A percentile compares a stretch with the other conserved stretches of the same genome.
Conservation (phyloP, 2,797 vertebrate genomes). For the Chiloscyllium punctatum region DNA sequence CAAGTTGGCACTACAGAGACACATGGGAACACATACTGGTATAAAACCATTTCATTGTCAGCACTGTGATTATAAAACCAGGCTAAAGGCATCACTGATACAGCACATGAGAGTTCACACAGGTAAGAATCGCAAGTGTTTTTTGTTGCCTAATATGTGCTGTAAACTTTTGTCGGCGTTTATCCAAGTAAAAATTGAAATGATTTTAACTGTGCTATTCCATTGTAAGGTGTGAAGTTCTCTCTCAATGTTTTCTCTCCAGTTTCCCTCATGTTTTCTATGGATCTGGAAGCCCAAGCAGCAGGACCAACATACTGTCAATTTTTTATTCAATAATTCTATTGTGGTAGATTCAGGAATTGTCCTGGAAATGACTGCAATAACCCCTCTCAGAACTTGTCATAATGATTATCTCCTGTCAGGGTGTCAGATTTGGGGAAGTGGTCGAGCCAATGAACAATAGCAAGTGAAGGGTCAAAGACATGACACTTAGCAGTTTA, state of each 20-base stretch:
- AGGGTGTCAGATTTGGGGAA: neutral
- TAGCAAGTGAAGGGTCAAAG: neutral
- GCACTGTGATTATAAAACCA: slow-evolving; percentile 53
- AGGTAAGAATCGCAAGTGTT: slow-evolving; percentile 45
- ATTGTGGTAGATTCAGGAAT: neutral
- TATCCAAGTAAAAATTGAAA: neutral
- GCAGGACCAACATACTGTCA: neutral
- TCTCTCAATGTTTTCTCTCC: neutral
- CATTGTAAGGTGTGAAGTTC: neutral
- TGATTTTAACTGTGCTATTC: neutral
- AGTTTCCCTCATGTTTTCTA: neutral
- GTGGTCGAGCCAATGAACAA: neutral
- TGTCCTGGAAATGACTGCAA: neutral
- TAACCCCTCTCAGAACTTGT: neutral
- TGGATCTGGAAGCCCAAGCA: neutral
- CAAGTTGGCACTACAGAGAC: slow-evolving; percentile 57
- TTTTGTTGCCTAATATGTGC: neutral
- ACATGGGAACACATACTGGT: slow-evolving; percentile 55
- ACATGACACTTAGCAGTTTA: neutral
- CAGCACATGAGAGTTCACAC: slow-evolving; percentile 58
- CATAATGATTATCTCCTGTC: neutral
- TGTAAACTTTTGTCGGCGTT: neutral
- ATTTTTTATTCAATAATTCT: neutral
- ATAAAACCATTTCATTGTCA: slow-evolving; percentile 59
- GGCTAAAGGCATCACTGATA: slow-evolving; percentile 59